Conservation (phyloP, 2,888 invertebrate genomes). For the Gymnosoma rotundatum region DNA sequence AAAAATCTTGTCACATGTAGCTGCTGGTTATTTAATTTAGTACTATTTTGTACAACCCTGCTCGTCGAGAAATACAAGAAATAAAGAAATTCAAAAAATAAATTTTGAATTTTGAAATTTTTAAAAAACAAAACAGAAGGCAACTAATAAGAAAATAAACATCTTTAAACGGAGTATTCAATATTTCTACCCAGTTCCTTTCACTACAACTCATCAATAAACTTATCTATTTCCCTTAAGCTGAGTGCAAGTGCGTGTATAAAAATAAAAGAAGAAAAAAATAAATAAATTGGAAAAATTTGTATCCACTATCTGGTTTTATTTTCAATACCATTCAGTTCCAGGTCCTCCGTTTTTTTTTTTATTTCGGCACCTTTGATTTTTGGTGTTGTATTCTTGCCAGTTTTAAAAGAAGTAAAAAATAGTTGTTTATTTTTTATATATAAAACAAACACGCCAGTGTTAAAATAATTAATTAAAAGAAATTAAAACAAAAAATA, state of each 20-base stretch:
- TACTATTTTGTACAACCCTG: slow-evolving; percentile 40
- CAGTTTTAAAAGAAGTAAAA: slow-evolving; percentile 9
- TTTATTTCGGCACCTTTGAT: slow-evolving; percentile 38
- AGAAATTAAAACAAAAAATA: slow-evolving; percentile 56
- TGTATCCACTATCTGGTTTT: slow-evolving; percentile 14
- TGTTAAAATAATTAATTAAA: slow-evolving; percentile 54
- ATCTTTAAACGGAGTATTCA: not conserved
- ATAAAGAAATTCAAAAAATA: slow-evolving; percentile 8
- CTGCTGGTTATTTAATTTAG: slow-evolving; percentile 16
- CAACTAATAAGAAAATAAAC: not conserved
- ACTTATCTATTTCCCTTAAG: slow-evolving; percentile 13
- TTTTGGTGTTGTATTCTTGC: slow-evolving; percentile 46
- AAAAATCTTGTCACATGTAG: slow-evolving; percentile 1
- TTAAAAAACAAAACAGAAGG: slow-evolving; percentile 7
- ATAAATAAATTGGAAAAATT: no score
- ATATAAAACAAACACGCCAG: slow-evolving; percentile 48
- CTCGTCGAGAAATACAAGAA: slow-evolving; percentile 7
- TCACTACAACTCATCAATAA: slow-evolving; percentile 38
- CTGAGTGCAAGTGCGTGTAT: slow-evolving; percentile 34
- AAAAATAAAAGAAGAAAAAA: slow-evolving; percentile 10
- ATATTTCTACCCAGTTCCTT: slow-evolving; percentile 2
- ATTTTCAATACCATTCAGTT: slow-evolving; percentile 35
- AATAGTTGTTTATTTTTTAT: slow-evolving; percentile 35
- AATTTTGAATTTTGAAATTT: slow-evolving; percentile 24
- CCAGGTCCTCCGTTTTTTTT: slow-evolving; percentile 20